Evolutionary conservation across 1,140 invertebrate species (phyloP).

Genomic region (Amphibalanus amphitrite): DNA sequence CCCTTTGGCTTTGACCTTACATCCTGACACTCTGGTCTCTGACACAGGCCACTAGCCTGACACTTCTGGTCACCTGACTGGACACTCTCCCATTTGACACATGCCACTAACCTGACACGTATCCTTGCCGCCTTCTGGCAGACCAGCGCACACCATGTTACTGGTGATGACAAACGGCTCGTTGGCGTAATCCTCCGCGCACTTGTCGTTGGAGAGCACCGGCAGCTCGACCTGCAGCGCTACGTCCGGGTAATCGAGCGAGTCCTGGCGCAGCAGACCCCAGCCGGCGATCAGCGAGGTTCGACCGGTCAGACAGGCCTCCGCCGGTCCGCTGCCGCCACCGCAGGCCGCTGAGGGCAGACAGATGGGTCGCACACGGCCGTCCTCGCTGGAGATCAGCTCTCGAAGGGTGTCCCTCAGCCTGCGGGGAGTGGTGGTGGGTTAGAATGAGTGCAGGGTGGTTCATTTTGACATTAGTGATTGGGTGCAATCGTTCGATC

Average conservation of each 20-base stretch:
- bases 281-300: background rate
- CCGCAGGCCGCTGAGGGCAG: background rate
- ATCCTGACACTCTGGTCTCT: no score
- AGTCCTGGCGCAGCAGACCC: background rate
- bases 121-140: background rate
- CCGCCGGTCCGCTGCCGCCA: no score
- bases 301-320: background rate
- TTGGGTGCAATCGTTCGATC: no score
- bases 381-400: background rate
- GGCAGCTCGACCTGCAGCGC: background rate
- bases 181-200: background rate
- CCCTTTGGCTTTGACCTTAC: no score
- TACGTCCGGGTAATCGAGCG: background rate
- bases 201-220: background rate
- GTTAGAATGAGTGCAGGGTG: no score
- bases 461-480: no score
- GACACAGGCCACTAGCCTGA: no score
- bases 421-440: background rate
- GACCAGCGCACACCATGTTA: conserved; percentile 1
- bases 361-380: background rate
- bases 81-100: no score
- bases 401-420: background rate
- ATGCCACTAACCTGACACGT: conserved; percentile 18
- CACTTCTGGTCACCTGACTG: no score
- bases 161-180: background rate